phyloP scores from a whole-genome alignment of 2,113 vertebrate species.

The Campylomormyrus tamandua region DNA sequence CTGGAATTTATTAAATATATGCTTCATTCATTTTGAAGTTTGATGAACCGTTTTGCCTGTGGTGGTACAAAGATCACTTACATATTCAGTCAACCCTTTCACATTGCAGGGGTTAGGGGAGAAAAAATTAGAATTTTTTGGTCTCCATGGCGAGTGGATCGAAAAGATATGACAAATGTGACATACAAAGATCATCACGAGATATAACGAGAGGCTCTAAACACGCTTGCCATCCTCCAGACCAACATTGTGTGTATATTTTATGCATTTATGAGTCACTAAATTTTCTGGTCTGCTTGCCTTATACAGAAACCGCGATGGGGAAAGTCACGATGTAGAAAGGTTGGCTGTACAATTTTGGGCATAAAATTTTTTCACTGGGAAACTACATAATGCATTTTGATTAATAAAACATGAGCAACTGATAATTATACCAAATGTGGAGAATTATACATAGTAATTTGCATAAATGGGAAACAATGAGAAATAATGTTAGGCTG shows the following conservation, averaged over 20 bases:
- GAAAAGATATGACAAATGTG: too few relatives aligned
- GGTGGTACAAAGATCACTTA: not conserved
- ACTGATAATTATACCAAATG: not conserved
- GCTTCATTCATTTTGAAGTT: not conserved
- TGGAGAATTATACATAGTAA: not conserved
- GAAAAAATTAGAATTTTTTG: not conserved
- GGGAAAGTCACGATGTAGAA: not conserved
- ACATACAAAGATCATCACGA: too few relatives aligned
- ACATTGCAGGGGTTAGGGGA: not conserved
- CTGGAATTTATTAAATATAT: not conserved
- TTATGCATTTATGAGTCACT: too few relatives aligned
- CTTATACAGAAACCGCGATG: not conserved
- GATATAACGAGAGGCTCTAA: too few relatives aligned
- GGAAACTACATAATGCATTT: not conserved
- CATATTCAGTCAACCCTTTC: not conserved
- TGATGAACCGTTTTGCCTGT: not conserved
- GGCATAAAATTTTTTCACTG: not conserved
- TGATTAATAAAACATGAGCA: not conserved
- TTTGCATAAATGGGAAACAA: not conserved
- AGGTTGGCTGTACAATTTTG: not conserved
- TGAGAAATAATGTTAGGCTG: not conserved
- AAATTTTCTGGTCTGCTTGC: not conserved
- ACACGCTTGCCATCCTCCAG: too few relatives aligned
- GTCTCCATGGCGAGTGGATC: not conserved
- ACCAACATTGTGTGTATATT: not conserved